Evolutionary conservation across 2,888 invertebrate genomes (phyloP).

Genomic region (Pediacus dermestoides): DNA sequence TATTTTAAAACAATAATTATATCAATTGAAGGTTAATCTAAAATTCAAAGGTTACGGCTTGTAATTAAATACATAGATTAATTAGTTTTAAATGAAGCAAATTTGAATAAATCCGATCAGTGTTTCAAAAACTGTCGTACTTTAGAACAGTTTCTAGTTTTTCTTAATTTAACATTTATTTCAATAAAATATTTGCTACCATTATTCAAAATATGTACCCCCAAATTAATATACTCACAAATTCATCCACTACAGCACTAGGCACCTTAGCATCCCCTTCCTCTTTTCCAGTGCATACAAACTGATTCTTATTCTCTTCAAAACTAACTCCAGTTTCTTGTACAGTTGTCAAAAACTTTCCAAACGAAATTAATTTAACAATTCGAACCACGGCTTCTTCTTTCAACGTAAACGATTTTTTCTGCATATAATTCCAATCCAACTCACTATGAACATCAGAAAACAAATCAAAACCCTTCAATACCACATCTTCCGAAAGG

Average conservation of each 20-base stretch:
- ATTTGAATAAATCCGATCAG: too few relatives aligned
- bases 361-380: conserved; percentile 76
- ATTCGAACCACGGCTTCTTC: conserved; percentile 75
- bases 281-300: conserved; percentile 34
- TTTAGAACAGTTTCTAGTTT: too few relatives aligned
- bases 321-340: conserved; percentile 66
- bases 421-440: conserved; percentile 65
- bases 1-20: too few relatives aligned
- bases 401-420: conserved; percentile 54
- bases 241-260: conserved; percentile 30
- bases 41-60: too few relatives aligned
- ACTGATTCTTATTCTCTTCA: conserved; percentile 51
- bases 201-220: too few relatives aligned
- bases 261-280: conserved; percentile 26
- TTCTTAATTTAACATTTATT: too few relatives aligned
- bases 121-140: too few relatives aligned
- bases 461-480: conserved; percentile 64
- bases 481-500: conserved; percentile 70
- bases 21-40: too few relatives aligned
- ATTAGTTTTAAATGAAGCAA: too few relatives aligned
- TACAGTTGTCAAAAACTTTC: conserved; percentile 62
- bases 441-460: conserved; percentile 56
- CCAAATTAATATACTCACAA: conserved; percentile 30
- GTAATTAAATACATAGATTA: too few relatives aligned
- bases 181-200: too few relatives aligned